These are phyloP conservation scores for Aix galericulata DNA, from an alignment of 2,113 vertebrate species.

Conservation along the genomic window DNA sequence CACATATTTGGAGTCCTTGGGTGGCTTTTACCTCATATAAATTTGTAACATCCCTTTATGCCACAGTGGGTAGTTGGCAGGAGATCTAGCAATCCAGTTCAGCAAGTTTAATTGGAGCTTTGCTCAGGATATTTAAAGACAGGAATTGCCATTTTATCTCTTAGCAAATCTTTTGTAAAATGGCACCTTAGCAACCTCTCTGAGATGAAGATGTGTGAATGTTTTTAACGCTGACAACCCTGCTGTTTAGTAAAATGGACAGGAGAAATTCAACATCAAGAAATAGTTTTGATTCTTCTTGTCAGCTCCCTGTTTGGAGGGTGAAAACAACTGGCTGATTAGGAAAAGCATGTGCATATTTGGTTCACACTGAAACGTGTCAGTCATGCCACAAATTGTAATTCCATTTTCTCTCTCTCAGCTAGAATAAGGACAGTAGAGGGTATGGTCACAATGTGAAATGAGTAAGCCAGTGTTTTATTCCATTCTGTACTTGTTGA, in stretches of 20 bases:
- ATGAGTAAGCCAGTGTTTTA: background rate
- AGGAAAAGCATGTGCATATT: background rate
- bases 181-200: background rate
- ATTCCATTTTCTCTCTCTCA: background rate
- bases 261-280: background rate
- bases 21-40: background rate
- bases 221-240: background rate
- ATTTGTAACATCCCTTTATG: background rate
- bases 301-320: background rate
- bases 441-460: background rate
- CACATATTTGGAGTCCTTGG: background rate
- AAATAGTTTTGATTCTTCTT: background rate
- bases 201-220: background rate
- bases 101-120: background rate
- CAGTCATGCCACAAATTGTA: background rate
- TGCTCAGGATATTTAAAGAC: background rate
- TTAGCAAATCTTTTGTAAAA: background rate
- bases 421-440: background rate
- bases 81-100: background rate
- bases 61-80: background rate
- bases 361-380: background rate
- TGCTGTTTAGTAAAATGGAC: background rate
- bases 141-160: background rate
- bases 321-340: background rate
- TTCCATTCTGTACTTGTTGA: background rate